Evolutionary conservation across 2,888 invertebrate species (phyloP), one percentile per base, ranked within the genome.

Genomic region (Chironomus riparius): DNA sequence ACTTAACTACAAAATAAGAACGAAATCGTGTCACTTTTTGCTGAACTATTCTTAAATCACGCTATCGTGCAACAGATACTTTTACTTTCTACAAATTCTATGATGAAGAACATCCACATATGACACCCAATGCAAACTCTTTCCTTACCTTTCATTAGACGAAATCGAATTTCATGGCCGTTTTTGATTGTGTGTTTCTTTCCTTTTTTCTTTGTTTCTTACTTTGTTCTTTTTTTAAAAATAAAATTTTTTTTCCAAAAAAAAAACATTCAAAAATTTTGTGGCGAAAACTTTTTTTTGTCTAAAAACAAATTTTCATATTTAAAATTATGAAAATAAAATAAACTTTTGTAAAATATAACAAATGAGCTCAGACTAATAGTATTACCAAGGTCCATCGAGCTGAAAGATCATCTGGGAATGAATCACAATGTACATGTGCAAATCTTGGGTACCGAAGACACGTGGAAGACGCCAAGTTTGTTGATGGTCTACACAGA

Each of bases 391-490:
- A 83, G 85, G 81, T 84, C 85, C 79, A 82, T 85, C 79, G 85
- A 86, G 81, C 81, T 86, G 78, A 82, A 82, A 79, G 86, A 86
- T 81, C 79, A 82, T 76, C 86, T 87, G 78, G 88, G 87, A 0
- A 86, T 87, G 65, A 78, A 79, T 72, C 91, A 93, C 81, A 89
- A 89, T 78, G 83, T 94, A 78, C 89, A 91, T 79, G 91, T 94
- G 6, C 88, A 91, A 81, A 90, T 93, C 38, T 84, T 94, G 77
- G 93, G 93, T 0, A 90, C 91, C 0, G 94, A 94, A 80, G 93
- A 94, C 82, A 94, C 93, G 0, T 94, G 94, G 93, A 91, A 93
- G 76, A 93, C 93, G 0, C 94, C 94, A 0, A 93, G 93, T 77
- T 85, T 94, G 76, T 84, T 94, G 76, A 86, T 92, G 79, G 93